Conservation (phyloP, 64 coral and sea anemone genomes). For the Montipora cactus region DNA sequence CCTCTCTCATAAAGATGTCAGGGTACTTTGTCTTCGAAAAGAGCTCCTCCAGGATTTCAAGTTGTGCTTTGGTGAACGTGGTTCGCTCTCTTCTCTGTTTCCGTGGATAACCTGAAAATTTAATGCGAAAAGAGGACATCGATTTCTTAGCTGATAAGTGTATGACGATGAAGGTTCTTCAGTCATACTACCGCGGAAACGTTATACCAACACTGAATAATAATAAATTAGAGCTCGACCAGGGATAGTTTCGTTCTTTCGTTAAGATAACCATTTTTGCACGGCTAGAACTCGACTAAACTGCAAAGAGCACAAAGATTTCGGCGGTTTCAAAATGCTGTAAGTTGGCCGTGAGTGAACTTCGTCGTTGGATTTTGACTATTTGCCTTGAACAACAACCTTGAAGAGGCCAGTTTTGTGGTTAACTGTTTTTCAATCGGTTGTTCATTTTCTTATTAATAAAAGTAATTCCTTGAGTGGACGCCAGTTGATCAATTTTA, state of each 20-base stretch:
- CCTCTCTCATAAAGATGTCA: conserved; percentile 99
- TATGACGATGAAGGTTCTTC: no score
- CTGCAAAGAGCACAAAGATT: no score
- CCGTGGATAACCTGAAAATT: conserved; percentile 83
- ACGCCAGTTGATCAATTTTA: not conserved
- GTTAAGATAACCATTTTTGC: no score
- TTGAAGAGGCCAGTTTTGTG: not conserved
- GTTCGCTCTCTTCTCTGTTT: conserved; percentile 96
- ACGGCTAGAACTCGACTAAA: no score
- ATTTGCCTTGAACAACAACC: not conserved
- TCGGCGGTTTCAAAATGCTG: no score
- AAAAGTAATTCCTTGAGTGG: not conserved
- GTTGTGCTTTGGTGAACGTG: conserved; percentile 94
- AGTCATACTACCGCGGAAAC: not conserved
- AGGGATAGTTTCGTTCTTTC: no score
- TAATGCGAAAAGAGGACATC: not conserved
- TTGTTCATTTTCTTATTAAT: not conserved
- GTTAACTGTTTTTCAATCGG: not conserved
- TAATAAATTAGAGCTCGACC: no score
- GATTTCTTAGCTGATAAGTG: not conserved
- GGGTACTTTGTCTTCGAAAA: conserved; percentile 97
- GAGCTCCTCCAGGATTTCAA: conserved; percentile 96
- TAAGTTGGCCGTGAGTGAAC: no score
- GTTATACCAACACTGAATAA: not conserved
- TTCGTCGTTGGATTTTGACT: no score